Conservation (phyloP, 2,888 invertebrate species). For the Augochlorella aurata region DNA sequence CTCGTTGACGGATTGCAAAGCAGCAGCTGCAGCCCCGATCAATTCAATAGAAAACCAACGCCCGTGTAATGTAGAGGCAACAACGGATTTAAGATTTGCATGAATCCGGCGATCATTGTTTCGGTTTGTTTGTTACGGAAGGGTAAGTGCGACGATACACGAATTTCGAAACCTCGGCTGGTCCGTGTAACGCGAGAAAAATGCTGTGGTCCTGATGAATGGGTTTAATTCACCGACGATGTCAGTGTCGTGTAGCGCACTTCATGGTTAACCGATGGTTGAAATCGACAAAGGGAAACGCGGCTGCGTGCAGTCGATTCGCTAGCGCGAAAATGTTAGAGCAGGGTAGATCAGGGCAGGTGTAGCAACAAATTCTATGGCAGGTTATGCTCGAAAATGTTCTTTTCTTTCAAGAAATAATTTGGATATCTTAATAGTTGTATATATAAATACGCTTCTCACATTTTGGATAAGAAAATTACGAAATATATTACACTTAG, state of each 20-base stretch:
- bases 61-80: constrained; percentile 10
- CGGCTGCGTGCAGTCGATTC: no score
- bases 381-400: no score
- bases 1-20: neutral
- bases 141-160: neutral
- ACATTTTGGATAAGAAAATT: no score
- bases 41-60: neutral
- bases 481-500: no score
- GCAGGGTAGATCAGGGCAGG: no score
- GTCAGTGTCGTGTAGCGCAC: neutral
- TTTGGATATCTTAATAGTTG: no score
- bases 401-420: no score
- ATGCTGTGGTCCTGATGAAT: neutral
- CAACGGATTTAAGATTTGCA: constrained; percentile 6
- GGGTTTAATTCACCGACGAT: neutral
- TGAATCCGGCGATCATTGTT: neutral
- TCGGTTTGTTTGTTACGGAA: neutral
- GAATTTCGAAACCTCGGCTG: neutral
- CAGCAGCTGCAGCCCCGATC: neutral
- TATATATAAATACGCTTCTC: no score
- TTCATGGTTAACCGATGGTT: neutral
- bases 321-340: no score
- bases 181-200: neutral
- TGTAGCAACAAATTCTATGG: no score
- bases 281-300: neutral